Conservation (phyloP, 1,140 invertebrate species). For the Drosophila navojoa region DNA sequence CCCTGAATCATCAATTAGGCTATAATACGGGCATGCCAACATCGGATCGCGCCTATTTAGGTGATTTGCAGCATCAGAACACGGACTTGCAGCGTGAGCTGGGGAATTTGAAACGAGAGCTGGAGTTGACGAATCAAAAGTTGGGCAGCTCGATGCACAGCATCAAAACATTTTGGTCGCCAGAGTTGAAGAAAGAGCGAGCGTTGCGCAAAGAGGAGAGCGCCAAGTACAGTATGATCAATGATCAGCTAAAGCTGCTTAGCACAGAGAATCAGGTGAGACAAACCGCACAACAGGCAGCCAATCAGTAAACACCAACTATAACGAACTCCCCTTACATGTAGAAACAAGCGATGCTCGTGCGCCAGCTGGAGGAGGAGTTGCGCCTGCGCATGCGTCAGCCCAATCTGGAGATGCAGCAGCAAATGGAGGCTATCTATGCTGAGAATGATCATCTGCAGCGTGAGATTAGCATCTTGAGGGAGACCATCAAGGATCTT, state of each 20-base stretch:
- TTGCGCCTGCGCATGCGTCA: constrained; percentile 92
- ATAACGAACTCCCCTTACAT: background rate
- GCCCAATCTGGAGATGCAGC: constrained; percentile 94
- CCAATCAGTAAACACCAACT: background rate
- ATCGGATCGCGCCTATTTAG: constrained; percentile 88
- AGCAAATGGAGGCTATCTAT: constrained; percentile 95
- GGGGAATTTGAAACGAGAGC: constrained; percentile 97
- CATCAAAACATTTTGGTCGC: constrained; percentile 99
- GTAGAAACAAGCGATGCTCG: constrained; percentile 97
- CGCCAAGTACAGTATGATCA: constrained; percentile 97
- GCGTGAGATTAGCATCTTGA: constrained; percentile 96
- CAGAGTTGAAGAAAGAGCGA: constrained; percentile 98
- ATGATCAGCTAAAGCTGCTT: constrained; percentile 97
- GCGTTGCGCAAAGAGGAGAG: constrained; percentile 98
- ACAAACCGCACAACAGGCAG: background rate
- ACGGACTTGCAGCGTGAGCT: constrained; percentile 97
- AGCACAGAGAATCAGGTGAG: constrained; percentile 98
- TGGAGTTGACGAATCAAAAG: constrained; percentile 98
- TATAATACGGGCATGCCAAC: constrained; percentile 82
- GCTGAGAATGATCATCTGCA: constrained; percentile 97
- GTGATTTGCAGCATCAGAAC: constrained; percentile 97
- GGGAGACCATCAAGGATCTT: constrained; percentile 97
- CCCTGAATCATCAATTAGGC: constrained; percentile 19
- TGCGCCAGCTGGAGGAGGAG: constrained; percentile 96
- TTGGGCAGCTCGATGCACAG: constrained; percentile 99